Evolutionary conservation across 2,888 invertebrate species (phyloP), one percentile per base, ranked within the genome.

Genomic region (Drosophila lacicola): DNA sequence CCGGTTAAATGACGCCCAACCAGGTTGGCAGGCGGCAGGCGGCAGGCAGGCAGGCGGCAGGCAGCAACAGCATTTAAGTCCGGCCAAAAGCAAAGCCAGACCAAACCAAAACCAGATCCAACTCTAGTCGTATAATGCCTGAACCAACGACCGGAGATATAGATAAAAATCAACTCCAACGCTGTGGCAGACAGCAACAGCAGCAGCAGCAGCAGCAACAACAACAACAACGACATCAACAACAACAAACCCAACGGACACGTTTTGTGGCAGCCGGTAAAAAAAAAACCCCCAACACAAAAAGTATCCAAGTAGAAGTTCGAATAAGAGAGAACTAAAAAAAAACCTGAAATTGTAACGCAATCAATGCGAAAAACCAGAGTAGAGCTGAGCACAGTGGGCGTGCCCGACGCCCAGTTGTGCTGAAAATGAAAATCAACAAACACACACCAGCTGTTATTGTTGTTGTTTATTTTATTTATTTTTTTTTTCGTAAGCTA

Each of bases 331-430:
- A 63, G 56, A 74, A 76, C 68, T 67, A 17, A 68, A 60, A 77
- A 85, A 89, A 88, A 37, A 51, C 88, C 88, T 88, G 86, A 87
- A 87, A 87, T 88, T 81, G 88, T 86, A 87, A 86, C 87, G 88
- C 83, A 89, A 89, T 88, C 87, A 83, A 86, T 85, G 86, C 88
- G 74, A 88, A 86, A 80, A 88, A 61, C 65, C 72, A 65, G 74
- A 72, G 57, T 44, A 74, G 39, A 41, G 53, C 60, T 65, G 29
- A 14, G 49, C 61, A 21, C 51, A 46, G 80, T 69, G 50, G 78
- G 70, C 78, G 74, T 74, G 80, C 36, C 62, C 72, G 65, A 72
- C 69, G 68, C 78, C 88, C 19, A 70, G 62, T 29, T 74, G 64
- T 78, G 83, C 89, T 87, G 87, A 87, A 84, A 84, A 86, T 89